Conservation (phyloP, 2,113 vertebrate species). For the Lontra canadensis region DNA sequence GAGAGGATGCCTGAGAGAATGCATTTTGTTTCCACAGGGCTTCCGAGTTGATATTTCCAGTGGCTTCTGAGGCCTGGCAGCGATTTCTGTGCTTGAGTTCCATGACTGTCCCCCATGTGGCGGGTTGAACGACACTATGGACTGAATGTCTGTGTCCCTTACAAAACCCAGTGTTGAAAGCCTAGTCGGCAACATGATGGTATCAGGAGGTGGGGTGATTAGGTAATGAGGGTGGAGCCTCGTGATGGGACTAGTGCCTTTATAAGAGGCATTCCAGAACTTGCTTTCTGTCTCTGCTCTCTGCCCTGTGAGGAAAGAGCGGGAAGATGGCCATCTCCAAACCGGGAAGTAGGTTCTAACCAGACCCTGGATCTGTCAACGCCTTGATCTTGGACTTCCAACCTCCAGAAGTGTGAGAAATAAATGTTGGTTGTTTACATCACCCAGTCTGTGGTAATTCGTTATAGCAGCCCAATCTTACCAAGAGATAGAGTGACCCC, state of each 20-base stretch:
- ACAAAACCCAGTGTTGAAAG: background rate
- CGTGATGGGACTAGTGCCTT: background rate
- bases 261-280: background rate
- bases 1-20: background rate
- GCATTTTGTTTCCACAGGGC: background rate
- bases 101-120: background rate
- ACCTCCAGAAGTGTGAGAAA: background rate
- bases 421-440: background rate
- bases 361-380: background rate
- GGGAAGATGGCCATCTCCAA: background rate
- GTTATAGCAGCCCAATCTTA: background rate
- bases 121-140: background rate
- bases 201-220: background rate
- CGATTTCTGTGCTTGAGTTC: background rate
- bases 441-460: background rate
- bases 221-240: background rate
- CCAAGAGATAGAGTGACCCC: background rate
- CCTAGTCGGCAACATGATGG: background rate
- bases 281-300: background rate
- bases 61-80: background rate
- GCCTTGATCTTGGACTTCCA: background rate
- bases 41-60: accelerated
- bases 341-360: background rate
- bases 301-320: background rate
- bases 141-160: background rate